Base-by-base conservation (phyloP, 2,888 invertebrate species). In the Dynastes grantii region DNA sequence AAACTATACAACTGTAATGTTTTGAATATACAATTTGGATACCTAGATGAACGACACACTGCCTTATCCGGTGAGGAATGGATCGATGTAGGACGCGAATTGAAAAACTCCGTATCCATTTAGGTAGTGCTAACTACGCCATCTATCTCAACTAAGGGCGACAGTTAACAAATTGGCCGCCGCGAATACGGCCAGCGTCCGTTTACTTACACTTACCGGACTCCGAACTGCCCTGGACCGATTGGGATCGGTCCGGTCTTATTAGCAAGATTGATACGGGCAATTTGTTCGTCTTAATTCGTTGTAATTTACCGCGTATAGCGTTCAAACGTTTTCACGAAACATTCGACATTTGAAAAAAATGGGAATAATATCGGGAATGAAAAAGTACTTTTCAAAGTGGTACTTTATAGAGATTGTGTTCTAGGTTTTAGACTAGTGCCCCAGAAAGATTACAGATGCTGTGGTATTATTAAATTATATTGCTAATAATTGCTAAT, bases 91-190 rank as follows among this genome's bases (percentile, higher is more conserved):
- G 45, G 67, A 78, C 81, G 81, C 79, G 80, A 81, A 81, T 78
- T 80, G 78, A 80, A 78, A 81, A 82, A 81, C 81, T 81, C 80
- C 76, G 80, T 79, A 78, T 80, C 80, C 82, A 82, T 82, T 82
- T 82, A 81, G 78, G 80, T 80, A 78, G 79, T 75, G 75, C 81
- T 82, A 84, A 83, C 86, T 85, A 85, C 82, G 83, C 85, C 84
- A 87, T 87, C 85, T 85, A 86, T 87, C 86, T 86, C 84, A 82
- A 86, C 85, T 85, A 85, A 85, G 82, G 79, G 81, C 81, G 87
- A 87, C 87, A 87, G 86, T 85, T 87, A 86, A 87, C 87, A 87
- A 87, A 87, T 87, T 87, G 85, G 84, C 84, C 85, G 84, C 85
- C 84, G 85, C 85, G 85, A 86, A 85, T 84, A 84, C 83, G 83